Conservation (phyloP, 1,140 invertebrate species). For the Schlechtendalia chinensis region DNA sequence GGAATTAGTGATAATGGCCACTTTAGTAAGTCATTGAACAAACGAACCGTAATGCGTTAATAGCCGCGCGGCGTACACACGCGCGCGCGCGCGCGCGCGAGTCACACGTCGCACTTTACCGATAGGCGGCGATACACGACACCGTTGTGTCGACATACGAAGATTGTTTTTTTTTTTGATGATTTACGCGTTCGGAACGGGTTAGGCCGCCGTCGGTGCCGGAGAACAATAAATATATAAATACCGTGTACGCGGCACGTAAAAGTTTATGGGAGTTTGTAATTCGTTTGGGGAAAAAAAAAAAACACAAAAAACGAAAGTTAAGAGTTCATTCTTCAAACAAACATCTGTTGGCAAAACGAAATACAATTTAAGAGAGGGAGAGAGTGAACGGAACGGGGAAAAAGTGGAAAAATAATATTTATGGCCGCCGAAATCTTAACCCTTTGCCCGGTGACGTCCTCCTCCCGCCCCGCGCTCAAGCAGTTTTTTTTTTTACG, state of each 20-base stretch:
- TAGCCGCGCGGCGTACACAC: neutral
- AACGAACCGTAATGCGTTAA: conserved; percentile 25
- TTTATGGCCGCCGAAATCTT: conserved; percentile 45
- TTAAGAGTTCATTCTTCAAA: conserved; percentile 47
- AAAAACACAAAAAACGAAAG: conserved; percentile 24
- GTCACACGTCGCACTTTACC: conserved; percentile 7
- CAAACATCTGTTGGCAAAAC: conserved; percentile 49
- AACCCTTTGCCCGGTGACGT: conserved; percentile 23
- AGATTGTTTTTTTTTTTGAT: no score
- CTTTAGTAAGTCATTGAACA: conserved; percentile 45
- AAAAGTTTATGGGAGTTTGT: conserved; percentile 20
- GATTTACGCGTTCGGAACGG: no score
- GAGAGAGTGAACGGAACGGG: neutral
- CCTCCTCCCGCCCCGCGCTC: neutral
- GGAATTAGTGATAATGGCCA: conserved; percentile 48
- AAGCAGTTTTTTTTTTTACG: conserved; percentile 6
- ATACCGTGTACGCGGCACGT: neutral
- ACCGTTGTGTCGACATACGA: no score
- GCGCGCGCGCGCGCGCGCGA: neutral
- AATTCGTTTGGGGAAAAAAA: conserved; percentile 42
- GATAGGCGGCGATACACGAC: neutral
- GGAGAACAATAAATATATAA: neutral
- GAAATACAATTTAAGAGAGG: conserved; percentile 48
- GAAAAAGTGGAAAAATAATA: conserved; percentile 37
- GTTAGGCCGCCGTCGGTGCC: neutral